Conservation (phyloP, 2,888 invertebrate species). For the Philonicus albiceps region DNA sequence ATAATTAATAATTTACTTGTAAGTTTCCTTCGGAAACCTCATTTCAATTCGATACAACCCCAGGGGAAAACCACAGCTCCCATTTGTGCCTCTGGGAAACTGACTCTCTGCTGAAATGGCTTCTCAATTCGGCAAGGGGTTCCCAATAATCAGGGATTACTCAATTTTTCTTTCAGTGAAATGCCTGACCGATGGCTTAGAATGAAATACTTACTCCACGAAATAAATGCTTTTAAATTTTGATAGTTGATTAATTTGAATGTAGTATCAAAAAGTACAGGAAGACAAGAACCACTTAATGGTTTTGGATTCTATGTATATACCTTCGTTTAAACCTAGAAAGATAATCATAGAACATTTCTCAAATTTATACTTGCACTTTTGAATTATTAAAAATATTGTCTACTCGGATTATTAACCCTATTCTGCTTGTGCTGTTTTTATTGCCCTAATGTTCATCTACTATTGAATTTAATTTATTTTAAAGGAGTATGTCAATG, state of each 20-base stretch:
- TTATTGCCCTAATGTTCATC: too few relatives aligned
- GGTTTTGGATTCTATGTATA: background rate
- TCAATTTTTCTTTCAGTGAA: background rate
- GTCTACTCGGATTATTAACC: too few relatives aligned
- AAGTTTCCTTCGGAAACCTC: background rate
- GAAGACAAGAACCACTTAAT: background rate
- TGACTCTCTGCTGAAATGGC: background rate
- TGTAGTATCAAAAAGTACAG: background rate
- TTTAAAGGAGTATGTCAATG: too few relatives aligned
- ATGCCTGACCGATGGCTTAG: background rate
- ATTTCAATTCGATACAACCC: background rate
- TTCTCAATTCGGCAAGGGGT: background rate
- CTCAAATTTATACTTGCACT: too few relatives aligned
- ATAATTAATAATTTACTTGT: conserved; percentile 22
- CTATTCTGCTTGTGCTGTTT: too few relatives aligned
- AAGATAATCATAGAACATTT: too few relatives aligned
- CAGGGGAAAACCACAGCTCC: conserved; percentile 18
- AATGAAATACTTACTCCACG: background rate
- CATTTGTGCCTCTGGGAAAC: conserved; percentile 9
- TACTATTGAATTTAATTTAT: too few relatives aligned
- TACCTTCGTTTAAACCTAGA: background rate
- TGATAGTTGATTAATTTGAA: background rate
- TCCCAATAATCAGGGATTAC: background rate
- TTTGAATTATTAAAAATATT: too few relatives aligned
- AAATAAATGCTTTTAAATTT: background rate